Base-by-base conservation (phyloP, 2,113 vertebrate genomes). In the Myodes glareolus region DNA sequence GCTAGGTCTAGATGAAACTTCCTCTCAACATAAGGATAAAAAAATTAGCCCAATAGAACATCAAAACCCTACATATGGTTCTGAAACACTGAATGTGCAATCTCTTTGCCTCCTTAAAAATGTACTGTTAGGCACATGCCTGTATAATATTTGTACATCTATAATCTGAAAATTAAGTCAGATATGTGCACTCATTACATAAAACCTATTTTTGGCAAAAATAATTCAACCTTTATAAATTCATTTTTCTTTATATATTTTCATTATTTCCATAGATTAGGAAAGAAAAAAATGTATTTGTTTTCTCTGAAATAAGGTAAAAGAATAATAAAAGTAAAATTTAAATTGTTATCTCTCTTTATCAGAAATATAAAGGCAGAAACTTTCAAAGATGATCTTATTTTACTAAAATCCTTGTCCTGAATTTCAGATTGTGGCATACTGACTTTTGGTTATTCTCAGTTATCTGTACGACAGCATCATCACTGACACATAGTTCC, bases 71-170 rank as follows among this genome's bases (percentile, higher is more conserved):
- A 25, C 12, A 12, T 81, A 55, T n/a, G 23, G 10, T 19, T 33
- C 5, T 81, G 11, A 21, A 81, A 55, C 50, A n/a, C 4, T 81
- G 33, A 81, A 55, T 81, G 52, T n/a, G 33, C 2, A n/a, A 81
- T 33, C 19, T 33, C n/a, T 72, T 92, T 90, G 78, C 94, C 10
- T 88, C 7, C 31, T 89, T 93, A 61, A 21, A 95, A 76, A 87
- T 93, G 33, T 21, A 84, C 70, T 50, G 0, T 55, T 33, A 55
- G 19, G 1, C 52, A 52, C 9, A n/a, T n/a, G 10, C 23, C 17
- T n/a, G 31, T 29, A 19, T 36, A 11, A 58, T 17, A 11, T 45
- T 33, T 55, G 55, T 8, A 19, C 36, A 76, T 45, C 16, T 45
- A 21, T 78, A 61, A 14, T 84, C 16, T 45, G 13, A 91, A 85